Conservation (phyloP, 2,888 invertebrate genomes). For the Rugalucina vietnamica region DNA sequence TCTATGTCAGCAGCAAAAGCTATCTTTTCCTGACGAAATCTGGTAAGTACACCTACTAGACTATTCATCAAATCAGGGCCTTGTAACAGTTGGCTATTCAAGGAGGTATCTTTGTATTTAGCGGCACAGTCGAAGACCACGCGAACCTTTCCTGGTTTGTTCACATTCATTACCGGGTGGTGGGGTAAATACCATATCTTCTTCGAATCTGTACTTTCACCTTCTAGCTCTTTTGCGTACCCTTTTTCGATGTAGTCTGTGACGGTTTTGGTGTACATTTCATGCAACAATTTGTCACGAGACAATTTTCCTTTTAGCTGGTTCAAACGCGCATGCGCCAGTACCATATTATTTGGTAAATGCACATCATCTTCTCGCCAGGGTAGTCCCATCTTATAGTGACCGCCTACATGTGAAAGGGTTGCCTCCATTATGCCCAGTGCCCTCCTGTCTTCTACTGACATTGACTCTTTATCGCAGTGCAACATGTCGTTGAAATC, state of each 20-base stretch:
- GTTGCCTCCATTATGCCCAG: constrained; percentile 27
- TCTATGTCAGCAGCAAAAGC: constrained; percentile 54
- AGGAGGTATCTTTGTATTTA: no score
- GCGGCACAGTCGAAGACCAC: constrained; percentile 60
- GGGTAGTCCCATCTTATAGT: constrained; percentile 46
- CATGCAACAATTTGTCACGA: neutral
- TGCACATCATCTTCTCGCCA: constrained; percentile 29
- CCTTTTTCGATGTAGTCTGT: constrained; percentile 44
- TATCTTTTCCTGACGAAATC: constrained; percentile 48
- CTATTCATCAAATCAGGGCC: constrained; percentile 57
- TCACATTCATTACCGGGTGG: constrained; percentile 48
- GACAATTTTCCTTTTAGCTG: constrained; percentile 35
- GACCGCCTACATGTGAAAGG: neutral
- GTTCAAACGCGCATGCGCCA: no score
- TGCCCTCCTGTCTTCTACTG: no score
- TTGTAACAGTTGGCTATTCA: constrained; percentile 55
- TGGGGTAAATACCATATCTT: constrained; percentile 55
- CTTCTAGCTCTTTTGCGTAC: constrained; percentile 36
- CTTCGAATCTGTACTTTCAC: neutral
- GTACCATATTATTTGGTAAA: constrained; percentile 35
- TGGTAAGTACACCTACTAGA: constrained; percentile 46
- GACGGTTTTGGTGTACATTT: constrained; percentile 32
- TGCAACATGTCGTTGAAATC: constrained; percentile 19
- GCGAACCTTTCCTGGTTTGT: constrained; percentile 51
- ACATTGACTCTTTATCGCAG: constrained; percentile 28